Evolutionary conservation across 2,113 vertebrate genomes (phyloP).

Genomic region (Jaculus jaculus): DNA sequence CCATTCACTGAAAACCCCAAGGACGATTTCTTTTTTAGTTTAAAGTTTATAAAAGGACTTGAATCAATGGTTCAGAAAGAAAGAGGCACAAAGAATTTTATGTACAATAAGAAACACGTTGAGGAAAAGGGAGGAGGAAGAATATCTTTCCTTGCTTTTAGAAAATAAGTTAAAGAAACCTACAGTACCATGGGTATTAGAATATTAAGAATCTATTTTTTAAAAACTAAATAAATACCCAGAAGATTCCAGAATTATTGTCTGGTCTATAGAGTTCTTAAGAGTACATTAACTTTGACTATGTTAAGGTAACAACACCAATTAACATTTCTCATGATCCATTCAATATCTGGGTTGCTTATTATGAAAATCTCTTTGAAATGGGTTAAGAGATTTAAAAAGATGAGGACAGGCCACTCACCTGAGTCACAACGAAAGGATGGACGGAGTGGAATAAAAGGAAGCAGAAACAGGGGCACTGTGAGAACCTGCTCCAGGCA

Average conservation of each 20-base stretch:
- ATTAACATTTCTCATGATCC: not conserved
- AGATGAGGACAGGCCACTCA: too few relatives aligned
- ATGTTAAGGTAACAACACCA: not conserved
- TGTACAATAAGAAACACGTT: constrained; percentile 45
- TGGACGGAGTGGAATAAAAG: not conserved
- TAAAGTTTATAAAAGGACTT: constrained; percentile 58
- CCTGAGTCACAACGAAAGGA: accelerated
- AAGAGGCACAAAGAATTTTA: constrained; percentile 45
- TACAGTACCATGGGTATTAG: not conserved
- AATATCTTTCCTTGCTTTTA: not conserved
- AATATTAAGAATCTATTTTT: constrained; percentile 2
- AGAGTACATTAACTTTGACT: not conserved
- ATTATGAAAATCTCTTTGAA: not conserved
- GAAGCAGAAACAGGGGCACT: accelerated
- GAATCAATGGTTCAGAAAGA: constrained; percentile 52
- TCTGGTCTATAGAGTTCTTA: not conserved
- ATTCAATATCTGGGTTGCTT: not conserved
- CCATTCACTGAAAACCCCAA: constrained; percentile 69
- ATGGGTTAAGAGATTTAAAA: not conserved
- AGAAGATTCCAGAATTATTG: not conserved
- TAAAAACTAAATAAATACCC: not conserved
- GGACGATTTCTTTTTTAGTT: constrained; percentile 61
- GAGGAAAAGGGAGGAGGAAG: not conserved
- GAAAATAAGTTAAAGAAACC: not conserved
- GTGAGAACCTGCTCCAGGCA: not conserved